Percentiles rank a stretch among this genome's conserved stretches.
Conservation (phyloP, 2,797 vertebrate genomes). For the Paramormyrops hopkinsi region DNA sequence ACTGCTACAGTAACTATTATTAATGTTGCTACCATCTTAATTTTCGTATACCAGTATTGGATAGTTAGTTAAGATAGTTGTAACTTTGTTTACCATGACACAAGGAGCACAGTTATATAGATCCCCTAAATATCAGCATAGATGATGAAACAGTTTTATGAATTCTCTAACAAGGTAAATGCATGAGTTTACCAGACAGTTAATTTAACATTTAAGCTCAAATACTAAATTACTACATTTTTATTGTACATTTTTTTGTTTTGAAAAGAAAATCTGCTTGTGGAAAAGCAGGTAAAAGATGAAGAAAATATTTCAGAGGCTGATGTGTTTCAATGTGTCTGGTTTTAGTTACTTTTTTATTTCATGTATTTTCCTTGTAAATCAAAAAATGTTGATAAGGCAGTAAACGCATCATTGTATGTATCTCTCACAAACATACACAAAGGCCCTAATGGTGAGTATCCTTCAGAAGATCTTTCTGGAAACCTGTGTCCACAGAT, state of each 20-base stretch:
- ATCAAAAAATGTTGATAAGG: background rate
- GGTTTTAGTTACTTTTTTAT: background rate
- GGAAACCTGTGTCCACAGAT: background rate
- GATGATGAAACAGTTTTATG: background rate
- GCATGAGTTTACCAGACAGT: background rate
- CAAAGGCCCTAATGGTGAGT: background rate
- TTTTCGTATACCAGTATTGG: background rate
- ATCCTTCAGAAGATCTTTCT: background rate
- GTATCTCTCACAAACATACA: background rate
- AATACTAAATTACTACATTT: background rate
- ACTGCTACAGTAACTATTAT: conserved; percentile 1
- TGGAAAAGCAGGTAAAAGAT: background rate
- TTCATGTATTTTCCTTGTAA: background rate
- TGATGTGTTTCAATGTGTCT: background rate
- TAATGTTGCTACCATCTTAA: background rate
- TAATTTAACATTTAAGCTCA: background rate
- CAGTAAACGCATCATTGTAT: conserved; percentile 29
- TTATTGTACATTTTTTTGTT: background rate
- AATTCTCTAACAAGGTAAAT: conserved; percentile 2
- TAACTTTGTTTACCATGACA: conserved; percentile 10
- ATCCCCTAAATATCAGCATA: background rate
- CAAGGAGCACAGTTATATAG: background rate
- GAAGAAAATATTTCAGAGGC: background rate
- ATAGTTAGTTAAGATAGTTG: background rate
- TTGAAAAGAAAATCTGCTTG: background rate